phyloP scores from a whole-genome alignment of 1,140 invertebrate species.

The Ladona fulva region DNA sequence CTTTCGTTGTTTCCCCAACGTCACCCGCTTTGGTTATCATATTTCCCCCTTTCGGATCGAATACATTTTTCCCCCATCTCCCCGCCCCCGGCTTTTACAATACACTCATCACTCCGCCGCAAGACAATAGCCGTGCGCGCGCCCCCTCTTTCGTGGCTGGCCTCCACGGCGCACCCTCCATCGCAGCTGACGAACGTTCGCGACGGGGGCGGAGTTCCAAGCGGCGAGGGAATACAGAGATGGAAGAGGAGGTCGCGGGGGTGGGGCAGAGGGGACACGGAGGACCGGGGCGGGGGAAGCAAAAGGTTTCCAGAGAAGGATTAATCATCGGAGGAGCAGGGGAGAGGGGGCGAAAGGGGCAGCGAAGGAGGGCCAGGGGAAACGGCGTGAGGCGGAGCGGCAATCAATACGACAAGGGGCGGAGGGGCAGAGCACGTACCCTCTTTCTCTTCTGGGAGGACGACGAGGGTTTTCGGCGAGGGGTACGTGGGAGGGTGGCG shows the following conservation, averaged over 20 bases:
- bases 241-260: not conserved
- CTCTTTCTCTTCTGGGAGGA: not conserved
- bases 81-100: not conserved
- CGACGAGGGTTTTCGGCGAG: not conserved
- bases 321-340: not conserved
- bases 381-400: not conserved
- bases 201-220: not conserved
- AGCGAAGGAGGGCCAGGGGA: not conserved
- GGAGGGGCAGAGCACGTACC: not conserved
- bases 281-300: not conserved
- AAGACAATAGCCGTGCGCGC: not conserved
- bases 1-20: not conserved
- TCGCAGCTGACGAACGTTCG: not conserved
- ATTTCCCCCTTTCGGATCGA: conserved; percentile 2
- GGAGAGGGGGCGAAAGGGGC: not conserved
- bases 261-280: not conserved
- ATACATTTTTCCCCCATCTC: not conserved
- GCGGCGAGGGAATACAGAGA: not conserved
- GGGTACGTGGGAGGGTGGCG: not conserved
- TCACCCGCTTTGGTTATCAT: not conserved
- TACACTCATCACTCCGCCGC: conserved; percentile 1
- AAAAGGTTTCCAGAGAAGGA: conserved; percentile 5
- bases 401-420: not conserved
- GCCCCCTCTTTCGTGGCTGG: not conserved
- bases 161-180: not conserved